Base-by-base conservation (phyloP, 1,140 invertebrate genomes). In the Anagrus nilaparvatae region DNA sequence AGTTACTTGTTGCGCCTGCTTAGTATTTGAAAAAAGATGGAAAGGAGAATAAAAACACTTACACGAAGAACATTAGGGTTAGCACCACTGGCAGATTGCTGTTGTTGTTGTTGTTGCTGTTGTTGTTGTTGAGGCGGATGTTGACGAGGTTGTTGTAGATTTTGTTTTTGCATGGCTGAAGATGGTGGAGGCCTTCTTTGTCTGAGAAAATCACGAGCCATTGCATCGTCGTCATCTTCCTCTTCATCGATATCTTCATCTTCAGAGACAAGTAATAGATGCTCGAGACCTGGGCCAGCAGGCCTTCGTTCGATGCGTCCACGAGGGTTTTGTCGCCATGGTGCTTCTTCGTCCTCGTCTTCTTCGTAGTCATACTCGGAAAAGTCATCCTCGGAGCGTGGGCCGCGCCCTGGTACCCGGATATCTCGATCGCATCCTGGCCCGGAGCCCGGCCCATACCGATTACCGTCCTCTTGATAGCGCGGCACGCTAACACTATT, bases 241-340 rank as follows among this genome's bases (percentile, higher is more conserved):
- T n/a, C n/a, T n/a, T n/a, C n/a, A n/a, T 50, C 47, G 29, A 50
- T 31, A 19, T 65, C 66, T 40, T 61, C 60, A 46, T 65, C 62
- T 52, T 63, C 63, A 43, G 61, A 62, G 54, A 64, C 63, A 59
- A 63, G 58, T 48, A 65, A 56, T 34, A 60, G 61, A 46, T 63
- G 61, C 55, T 67, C 63, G 61, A 57, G 58, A 46, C 58, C 56
- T 33, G 49, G 50, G 35, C 46, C 54, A 17, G 49, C 45, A 24
- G 40, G 19, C 24, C 43, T 23, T n/a, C n/a, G n/a, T n/a, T n/a
- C n/a, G n/a, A n/a, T n/a, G n/a, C n/a, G n/a, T n/a, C n/a, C n/a
- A n/a, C n/a, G n/a, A n/a, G n/a, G n/a, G n/a, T n/a, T n/a, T n/a
- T n/a, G n/a, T n/a, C n/a, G n/a, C n/a, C n/a, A n/a, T n/a, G n/a